Percentiles rank a stretch among this genome's conserved stretches.
Evolutionary conservation across 2,113 vertebrate species (phyloP).

Genomic region (Theristicus caerulescens): DNA sequence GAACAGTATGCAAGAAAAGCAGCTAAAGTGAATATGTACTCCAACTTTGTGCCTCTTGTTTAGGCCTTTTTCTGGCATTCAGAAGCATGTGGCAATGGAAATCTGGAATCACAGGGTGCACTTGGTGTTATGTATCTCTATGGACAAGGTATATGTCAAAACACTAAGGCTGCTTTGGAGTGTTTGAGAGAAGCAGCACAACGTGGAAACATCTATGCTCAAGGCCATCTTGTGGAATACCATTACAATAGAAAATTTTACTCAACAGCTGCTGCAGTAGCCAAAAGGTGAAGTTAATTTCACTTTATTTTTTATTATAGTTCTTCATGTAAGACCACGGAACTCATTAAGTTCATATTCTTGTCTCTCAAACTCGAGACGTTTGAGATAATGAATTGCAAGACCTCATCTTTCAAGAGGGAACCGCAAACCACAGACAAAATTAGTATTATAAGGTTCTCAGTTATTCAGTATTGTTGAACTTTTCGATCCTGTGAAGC

Average conservation of each 20-base stretch:
- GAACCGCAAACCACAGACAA: background rate
- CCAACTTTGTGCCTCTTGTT: background rate
- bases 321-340: background rate
- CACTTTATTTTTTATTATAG: background rate
- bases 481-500: background rate
- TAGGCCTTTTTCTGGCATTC: conserved; percentile 87
- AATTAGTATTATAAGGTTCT: background rate
- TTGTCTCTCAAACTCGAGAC: background rate
- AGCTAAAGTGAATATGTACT: background rate
- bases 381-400: background rate
- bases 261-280: conserved; percentile 71
- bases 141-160: conserved; percentile 70
- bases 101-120: conserved; percentile 80
- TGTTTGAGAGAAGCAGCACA: conserved; percentile 75
- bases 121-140: conserved; percentile 82
- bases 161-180: conserved; percentile 69
- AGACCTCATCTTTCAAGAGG: background rate
- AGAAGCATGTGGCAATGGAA: conserved; percentile 83
- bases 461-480: background rate
- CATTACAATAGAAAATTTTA: conserved; percentile 81
- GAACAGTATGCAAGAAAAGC: background rate
- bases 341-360: background rate
- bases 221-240: conserved; percentile 78
- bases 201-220: conserved; percentile 79
- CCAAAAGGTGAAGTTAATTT: conserved; percentile 73